phyloP scores from a whole-genome alignment of 2,113 vertebrate species.

The Oncorhynchus clarkii region DNA sequence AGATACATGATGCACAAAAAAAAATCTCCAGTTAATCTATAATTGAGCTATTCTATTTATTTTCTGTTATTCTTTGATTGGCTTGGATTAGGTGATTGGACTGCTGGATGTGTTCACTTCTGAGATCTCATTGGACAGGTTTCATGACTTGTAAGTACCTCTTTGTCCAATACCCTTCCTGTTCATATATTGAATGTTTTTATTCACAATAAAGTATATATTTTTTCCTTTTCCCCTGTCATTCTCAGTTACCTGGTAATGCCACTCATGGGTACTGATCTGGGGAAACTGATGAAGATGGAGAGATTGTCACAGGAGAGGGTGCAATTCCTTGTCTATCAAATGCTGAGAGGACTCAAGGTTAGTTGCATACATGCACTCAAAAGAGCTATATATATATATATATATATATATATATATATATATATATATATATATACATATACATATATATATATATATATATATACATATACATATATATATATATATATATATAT shows the following conservation, averaged over 20 bases:
- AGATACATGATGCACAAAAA: too few species aligned
- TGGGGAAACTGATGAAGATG: constrained; percentile 68
- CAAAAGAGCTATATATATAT: neutral
- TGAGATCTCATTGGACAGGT: constrained; percentile 81
- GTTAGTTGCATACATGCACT: constrained; percentile 60
- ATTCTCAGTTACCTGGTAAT: constrained; percentile 73
- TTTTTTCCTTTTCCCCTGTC: neutral
- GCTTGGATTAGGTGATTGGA: constrained; percentile 84
- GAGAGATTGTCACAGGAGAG: constrained; percentile 83
- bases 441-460: too few species aligned
- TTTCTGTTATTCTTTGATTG: neutral
- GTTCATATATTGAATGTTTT: neutral
- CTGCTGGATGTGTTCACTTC: constrained; percentile 91
- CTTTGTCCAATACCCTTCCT: neutral
- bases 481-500: neutral
- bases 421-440: too few species aligned
- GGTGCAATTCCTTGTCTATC: constrained; percentile 92
- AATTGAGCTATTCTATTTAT: neutral
- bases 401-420: too few species aligned
- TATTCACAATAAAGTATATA: neutral
- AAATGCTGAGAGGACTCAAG: constrained; percentile 92
- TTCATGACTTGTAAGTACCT: constrained; percentile 88
- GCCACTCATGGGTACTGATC: constrained; percentile 79
- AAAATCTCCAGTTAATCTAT: neutral
- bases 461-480: too few species aligned